Percentiles rank a stretch among this genome's conserved stretches.
phyloP scores from a whole-genome alignment of 2,888 invertebrate species.

The Trachelus troglodyta region DNA sequence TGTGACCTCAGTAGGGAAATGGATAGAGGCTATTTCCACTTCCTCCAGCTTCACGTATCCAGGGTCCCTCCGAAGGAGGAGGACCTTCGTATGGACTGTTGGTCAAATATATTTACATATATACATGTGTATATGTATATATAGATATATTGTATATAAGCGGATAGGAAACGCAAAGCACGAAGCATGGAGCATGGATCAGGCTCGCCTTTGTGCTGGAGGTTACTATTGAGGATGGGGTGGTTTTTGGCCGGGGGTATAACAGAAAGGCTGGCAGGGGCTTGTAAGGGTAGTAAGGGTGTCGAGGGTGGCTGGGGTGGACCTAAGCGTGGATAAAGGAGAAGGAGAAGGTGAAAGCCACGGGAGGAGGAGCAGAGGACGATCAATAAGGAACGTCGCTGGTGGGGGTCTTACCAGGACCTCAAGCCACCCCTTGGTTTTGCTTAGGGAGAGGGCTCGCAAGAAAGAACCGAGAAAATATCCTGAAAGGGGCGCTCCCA shows the following conservation, averaged over 20 bases:
- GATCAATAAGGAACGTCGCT: conserved; percentile 64
- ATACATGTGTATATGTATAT: neutral
- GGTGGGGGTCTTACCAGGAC: conserved; percentile 64
- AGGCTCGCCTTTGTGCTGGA: conserved; percentile 28
- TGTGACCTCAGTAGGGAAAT: neutral
- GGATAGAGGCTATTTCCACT: neutral
- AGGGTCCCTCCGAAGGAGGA: neutral
- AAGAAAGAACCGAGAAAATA: conserved; percentile 65
- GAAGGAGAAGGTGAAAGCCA: conserved; percentile 35
- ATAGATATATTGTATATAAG: neutral
- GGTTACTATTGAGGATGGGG: conserved; percentile 40
- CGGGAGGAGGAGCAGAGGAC: conserved; percentile 58
- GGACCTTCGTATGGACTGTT: neutral
- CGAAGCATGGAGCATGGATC: conserved; percentile 18
- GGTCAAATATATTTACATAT: neutral
- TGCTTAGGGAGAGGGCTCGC: conserved; percentile 58
- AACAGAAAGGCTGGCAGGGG: conserved; percentile 53
- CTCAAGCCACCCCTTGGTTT: conserved; percentile 58
- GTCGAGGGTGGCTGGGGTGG: conserved; percentile 51
- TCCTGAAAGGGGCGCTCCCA: conserved; percentile 41
- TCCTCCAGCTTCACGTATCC: neutral
- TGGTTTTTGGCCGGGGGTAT: conserved; percentile 59
- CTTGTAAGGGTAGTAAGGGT: conserved; percentile 18
- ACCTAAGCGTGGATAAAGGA: conserved; percentile 58
- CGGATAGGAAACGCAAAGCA: neutral